These are phyloP conservation scores for Temnothorax unifasciatus DNA, from an alignment of 2,888 invertebrate genomes.

Conservation along the genomic window DNA sequence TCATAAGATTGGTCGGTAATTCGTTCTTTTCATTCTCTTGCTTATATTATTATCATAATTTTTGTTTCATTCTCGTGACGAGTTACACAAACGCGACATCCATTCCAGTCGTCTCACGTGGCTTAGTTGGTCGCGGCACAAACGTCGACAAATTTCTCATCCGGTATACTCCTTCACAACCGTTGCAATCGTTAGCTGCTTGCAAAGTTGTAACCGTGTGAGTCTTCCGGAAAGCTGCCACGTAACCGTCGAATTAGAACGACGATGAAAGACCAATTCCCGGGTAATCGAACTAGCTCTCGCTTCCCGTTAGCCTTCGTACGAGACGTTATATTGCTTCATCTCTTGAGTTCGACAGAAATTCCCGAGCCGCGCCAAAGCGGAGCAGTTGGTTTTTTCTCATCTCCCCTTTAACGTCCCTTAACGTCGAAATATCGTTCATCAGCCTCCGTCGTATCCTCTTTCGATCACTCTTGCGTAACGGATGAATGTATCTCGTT, in stretches of 20 bases:
- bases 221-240: conserved; percentile 60
- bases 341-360: conserved; percentile 48
- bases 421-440: conserved; percentile 38
- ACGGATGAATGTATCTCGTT: conserved; percentile 32
- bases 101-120: not conserved
- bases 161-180: conserved; percentile 2
- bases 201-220: conserved; percentile 39
- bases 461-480: conserved; percentile 11
- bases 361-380: conserved; percentile 27
- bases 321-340: conserved; percentile 56
- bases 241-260: conserved; percentile 66
- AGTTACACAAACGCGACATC: conserved; percentile 56
- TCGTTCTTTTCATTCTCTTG: not conserved
- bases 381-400: conserved; percentile 40
- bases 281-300: conserved; percentile 63
- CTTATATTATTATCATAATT: conserved; percentile 11
- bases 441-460: not conserved
- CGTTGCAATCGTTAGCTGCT: conserved; percentile 3
- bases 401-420: conserved; percentile 44
- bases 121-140: not conserved
- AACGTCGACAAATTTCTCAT: conserved; percentile 7
- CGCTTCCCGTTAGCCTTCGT: conserved; percentile 50
- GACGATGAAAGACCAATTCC: conserved; percentile 68
- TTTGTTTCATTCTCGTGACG: conserved; percentile 7
- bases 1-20: not conserved